Conservation (phyloP, 2,113 vertebrate genomes). For the Tetrax tetrax region DNA sequence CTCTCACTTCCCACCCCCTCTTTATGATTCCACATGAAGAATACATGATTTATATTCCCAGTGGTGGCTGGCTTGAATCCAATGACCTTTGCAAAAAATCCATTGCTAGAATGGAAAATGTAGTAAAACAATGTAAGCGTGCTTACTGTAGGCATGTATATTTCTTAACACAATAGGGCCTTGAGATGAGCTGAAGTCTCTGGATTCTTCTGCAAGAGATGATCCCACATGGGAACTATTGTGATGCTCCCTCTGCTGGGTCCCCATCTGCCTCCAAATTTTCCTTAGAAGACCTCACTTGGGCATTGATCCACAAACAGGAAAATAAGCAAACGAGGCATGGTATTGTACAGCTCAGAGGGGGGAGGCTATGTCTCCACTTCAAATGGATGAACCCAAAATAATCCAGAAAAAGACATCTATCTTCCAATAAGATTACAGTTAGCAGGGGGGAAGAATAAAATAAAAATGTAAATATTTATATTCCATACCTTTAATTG, state of each 20-base stretch:
- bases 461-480: background rate
- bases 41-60: slow-evolving; percentile 16
- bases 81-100: slow-evolving; percentile 55
- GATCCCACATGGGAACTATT: slow-evolving; percentile 29
- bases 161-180: slow-evolving; percentile 54
- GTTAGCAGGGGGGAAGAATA: background rate
- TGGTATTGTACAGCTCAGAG: background rate
- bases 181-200: slow-evolving; percentile 2
- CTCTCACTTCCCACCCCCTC: background rate
- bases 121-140: slow-evolving; percentile 46
- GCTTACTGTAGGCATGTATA: slow-evolving; percentile 29
- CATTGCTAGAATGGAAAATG: slow-evolving; percentile 45
- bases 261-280: background rate
- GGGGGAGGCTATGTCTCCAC: rapidly evolving
- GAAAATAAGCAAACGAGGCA: background rate
- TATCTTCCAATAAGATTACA: background rate
- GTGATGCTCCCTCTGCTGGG: slow-evolving; percentile 47
- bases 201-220: slow-evolving; percentile 27
- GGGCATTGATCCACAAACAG: background rate
- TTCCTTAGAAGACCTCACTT: slow-evolving; percentile 16
- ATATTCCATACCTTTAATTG: background rate
- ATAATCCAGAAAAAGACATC: background rate
- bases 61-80: slow-evolving; percentile 19
- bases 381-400: background rate
- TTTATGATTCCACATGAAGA: background rate